Conservation (phyloP, 1,140 invertebrate genomes). For the Globodera rostochiensis region DNA sequence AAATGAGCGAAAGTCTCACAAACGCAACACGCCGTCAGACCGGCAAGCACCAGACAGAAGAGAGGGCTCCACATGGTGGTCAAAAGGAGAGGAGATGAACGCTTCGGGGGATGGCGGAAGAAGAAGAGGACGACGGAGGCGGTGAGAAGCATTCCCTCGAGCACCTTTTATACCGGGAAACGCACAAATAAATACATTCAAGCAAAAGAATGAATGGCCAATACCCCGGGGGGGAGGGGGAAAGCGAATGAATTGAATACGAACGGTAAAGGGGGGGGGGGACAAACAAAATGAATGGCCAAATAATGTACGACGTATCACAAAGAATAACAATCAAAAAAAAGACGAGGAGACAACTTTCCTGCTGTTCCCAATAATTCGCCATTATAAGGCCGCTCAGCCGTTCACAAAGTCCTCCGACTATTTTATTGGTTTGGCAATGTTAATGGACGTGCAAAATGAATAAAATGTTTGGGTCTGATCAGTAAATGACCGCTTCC, state of each 20-base stretch:
- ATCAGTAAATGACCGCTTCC: no score
- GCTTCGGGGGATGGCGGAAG: background rate
- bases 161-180: background rate
- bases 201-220: background rate
- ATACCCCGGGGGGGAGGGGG: background rate
- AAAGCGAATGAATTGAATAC: background rate
- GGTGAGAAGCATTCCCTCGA: background rate
- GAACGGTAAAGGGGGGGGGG: background rate
- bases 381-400: no score
- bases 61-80: conserved; percentile 23
- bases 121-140: background rate
- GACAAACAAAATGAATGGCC: background rate
- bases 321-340: no score
- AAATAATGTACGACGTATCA: no score
- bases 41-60: conserved; percentile 35
- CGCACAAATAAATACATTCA: background rate
- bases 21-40: conserved; percentile 46
- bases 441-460: no score
- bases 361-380: no score
- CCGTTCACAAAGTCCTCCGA: no score
- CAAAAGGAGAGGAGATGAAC: background rate
- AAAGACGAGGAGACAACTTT: no score
- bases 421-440: no score
- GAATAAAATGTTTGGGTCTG: no score
- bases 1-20: conserved; percentile 40